Percentiles rank a stretch among this genome's conserved stretches.
phyloP scores from a whole-genome alignment of 2,888 invertebrate species.

The Tenthredo scrophulariae region DNA sequence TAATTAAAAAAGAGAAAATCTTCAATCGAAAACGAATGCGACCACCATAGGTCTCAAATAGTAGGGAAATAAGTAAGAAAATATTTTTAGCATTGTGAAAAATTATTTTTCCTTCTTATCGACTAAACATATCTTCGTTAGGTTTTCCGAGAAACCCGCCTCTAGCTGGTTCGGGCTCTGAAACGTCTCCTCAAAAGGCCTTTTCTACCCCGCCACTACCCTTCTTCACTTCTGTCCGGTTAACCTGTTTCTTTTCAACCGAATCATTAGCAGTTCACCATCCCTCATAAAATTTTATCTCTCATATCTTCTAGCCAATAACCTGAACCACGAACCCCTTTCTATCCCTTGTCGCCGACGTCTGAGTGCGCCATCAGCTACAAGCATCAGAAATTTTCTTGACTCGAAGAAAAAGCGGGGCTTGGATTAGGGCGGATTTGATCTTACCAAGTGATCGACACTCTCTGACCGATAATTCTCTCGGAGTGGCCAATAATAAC shows the following conservation, averaged over 20 bases:
- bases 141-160: conserved; percentile 14
- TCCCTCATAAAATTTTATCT: conserved; percentile 52
- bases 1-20: neutral
- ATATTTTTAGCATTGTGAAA: conserved; percentile 13
- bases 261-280: conserved; percentile 51
- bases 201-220: conserved; percentile 1
- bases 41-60: neutral
- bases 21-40: neutral
- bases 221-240: conserved; percentile 22
- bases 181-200: conserved; percentile 4
- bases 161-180: neutral
- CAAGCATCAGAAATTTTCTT: conserved; percentile 36
- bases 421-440: conserved; percentile 30
- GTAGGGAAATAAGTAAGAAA: neutral
- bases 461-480: neutral
- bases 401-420: neutral
- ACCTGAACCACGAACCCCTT: conserved; percentile 30
- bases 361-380: conserved; percentile 44
- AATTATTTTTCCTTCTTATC: conserved; percentile 4
- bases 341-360: conserved; percentile 49
- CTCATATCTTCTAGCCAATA: conserved; percentile 49
- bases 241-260: conserved; percentile 48
- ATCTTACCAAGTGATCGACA: conserved; percentile 10
- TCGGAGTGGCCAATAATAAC: neutral
- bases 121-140: neutral